Evolutionary conservation across 2,888 invertebrate species (phyloP), one percentile per base, ranked within the genome.

Genomic region (Heliothis peltigera): DNA sequence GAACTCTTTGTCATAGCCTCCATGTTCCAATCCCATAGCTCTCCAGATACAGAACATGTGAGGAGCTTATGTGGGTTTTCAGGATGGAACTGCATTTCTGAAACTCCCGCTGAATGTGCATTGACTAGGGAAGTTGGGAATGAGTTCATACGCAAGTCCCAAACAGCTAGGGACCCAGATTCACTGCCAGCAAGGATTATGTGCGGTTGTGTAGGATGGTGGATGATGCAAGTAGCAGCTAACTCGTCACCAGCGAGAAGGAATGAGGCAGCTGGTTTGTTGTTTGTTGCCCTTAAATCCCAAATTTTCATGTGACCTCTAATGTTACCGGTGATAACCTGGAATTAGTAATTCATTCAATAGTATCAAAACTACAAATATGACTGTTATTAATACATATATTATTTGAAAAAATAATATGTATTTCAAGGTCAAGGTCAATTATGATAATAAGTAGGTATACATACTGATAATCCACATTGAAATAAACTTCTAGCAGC

Each of bases 21-120:
- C 83, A 97, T 96, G 70, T 97, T 97, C 98, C 98, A 99, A 85
- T 98, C 98, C 98, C 98, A 98, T 3, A 98, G 91, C 87, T 98
- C 97, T 0, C 98, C 98, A 51, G 97, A 96, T 55, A 96, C 95
- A 0, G 98, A 98, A 84, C 97, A 97, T 0, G 98, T 97, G 75
- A 98, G 97, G 1, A 99, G 87, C 89, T 98, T 98, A 60, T 98
- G 97, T 0, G 98, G 98, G 82, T 97, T 96, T 64, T 97, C 96
- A 0, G 97, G 97, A 91, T 99, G 98, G 85, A 98, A 99, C 62
- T 97, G 96, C 79, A 98, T 96, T 91, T 98, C 98, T n/a, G 96
- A 97, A 18, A 98, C 97, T 74, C 96, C 95, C 53, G 96, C 96
- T 1, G 96, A 93, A 87, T 98, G 97, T 51, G 98, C 98, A 62